Evolutionary conservation across 2,113 vertebrate genomes (phyloP).

Genomic region (Oryzias celebensis): DNA sequence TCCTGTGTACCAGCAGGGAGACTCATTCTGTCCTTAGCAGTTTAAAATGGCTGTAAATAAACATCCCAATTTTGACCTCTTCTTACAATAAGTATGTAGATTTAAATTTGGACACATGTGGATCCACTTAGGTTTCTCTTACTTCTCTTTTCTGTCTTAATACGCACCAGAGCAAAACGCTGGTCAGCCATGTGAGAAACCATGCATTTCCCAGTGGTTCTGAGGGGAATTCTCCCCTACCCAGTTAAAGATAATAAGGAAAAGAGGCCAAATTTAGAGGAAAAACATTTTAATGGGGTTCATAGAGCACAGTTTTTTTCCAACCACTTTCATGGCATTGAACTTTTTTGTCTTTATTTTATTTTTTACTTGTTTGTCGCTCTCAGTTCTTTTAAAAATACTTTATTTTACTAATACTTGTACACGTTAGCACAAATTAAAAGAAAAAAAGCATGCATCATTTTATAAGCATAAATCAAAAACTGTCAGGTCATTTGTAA

Average conservation of each 20-base stretch:
- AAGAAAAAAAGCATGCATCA: not conserved
- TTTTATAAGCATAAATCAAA: not conserved
- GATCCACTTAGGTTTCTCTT: conserved; percentile 3
- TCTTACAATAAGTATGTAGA: conserved; percentile 7
- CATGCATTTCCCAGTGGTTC: conserved; percentile 18
- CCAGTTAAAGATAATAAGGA: conserved; percentile 10
- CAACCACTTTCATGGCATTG: not conserved
- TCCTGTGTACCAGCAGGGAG: too few species aligned
- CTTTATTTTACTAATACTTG: too few species aligned
- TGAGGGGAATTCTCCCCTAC: conserved; percentile 22
- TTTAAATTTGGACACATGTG: conserved; percentile 7
- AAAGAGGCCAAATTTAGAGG: conserved; percentile 7
- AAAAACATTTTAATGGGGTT: not conserved
- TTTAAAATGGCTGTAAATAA: conserved; percentile 3
- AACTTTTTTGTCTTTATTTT: too few species aligned
- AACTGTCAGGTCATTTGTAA: conserved; percentile 1
- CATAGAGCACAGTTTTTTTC: not conserved
- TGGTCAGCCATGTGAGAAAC: conserved; percentile 41
- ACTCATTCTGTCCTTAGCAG: conserved; percentile 3
- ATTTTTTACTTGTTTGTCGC: too few species aligned
- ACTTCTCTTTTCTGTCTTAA: conserved; percentile 26
- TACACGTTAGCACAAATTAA: too few species aligned
- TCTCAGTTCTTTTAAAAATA: too few species aligned
- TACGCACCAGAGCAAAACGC: conserved; percentile 8
- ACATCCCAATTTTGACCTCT: not conserved